Evolutionary conservation across 2,888 invertebrate species (phyloP).

Genomic region (Mylabris sibirica): DNA sequence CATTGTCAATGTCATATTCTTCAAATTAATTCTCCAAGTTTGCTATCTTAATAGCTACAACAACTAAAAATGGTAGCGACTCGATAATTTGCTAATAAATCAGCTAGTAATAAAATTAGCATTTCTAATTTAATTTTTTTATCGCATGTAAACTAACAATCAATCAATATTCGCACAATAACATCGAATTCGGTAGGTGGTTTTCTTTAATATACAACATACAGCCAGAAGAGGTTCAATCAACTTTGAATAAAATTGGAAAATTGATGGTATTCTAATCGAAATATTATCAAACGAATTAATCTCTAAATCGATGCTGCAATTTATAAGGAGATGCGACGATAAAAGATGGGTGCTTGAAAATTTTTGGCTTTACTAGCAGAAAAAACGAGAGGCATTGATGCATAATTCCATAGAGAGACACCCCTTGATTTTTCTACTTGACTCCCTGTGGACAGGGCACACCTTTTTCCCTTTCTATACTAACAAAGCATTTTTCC

Average conservation of each 20-base stretch:
- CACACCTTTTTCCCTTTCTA: neutral
- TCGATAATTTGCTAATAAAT: neutral
- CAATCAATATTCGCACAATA: constrained; percentile 6
- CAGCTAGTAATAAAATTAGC: neutral
- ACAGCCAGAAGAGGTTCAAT: neutral
- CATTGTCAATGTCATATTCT: neutral
- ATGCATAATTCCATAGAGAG: neutral
- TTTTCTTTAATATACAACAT: neutral
- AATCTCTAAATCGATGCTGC: too few relatives aligned
- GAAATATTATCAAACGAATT: too few relatives aligned
- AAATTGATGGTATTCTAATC: neutral
- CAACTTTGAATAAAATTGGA: neutral
- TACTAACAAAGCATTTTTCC: neutral
- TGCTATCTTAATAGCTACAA: neutral
- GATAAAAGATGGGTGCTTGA: too few relatives aligned
- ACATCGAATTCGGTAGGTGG: neutral
- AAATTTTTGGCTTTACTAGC: too few relatives aligned
- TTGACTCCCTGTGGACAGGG: neutral
- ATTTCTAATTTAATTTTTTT: neutral
- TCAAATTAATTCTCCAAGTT: neutral
- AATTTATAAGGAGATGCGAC: too few relatives aligned
- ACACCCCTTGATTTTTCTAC: neutral
- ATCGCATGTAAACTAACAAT: neutral
- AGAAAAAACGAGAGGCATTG: neutral
- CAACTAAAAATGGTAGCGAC: neutral